phyloP scores from a whole-genome alignment of 2,888 invertebrate genomes.

The Cheilosia vulpina region DNA sequence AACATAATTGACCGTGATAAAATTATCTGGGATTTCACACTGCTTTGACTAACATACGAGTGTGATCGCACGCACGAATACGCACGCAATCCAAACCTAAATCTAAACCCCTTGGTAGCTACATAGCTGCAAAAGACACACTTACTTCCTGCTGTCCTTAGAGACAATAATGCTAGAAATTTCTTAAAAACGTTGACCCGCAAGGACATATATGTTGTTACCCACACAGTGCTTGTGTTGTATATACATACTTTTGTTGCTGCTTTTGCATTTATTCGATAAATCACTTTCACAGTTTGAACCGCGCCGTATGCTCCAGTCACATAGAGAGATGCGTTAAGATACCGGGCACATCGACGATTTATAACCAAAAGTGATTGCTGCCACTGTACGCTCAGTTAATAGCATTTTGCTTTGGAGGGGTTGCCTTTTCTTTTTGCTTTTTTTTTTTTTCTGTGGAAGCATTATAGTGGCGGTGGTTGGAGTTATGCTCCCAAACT shows the following conservation, averaged over 20 bases:
- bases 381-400: slow-evolving; percentile 27
- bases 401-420: slow-evolving; percentile 45
- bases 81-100: slow-evolving; percentile 16
- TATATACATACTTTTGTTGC: neutral
- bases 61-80: slow-evolving; percentile 53
- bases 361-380: slow-evolving; percentile 56
- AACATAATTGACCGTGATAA: slow-evolving; percentile 67
- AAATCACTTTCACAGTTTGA: slow-evolving; percentile 63
- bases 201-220: neutral
- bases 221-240: neutral
- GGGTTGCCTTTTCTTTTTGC: neutral
- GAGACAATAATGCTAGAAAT: slow-evolving; percentile 22
- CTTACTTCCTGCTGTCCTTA: slow-evolving; percentile 4
- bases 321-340: slow-evolving; percentile 60
- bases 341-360: slow-evolving; percentile 56
- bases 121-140: neutral
- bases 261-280: slow-evolving; percentile 31
- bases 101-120: neutral
- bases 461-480: neutral
- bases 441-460: neutral
- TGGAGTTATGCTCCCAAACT: slow-evolving; percentile 11
- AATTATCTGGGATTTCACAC: slow-evolving; percentile 62
- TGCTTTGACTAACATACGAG: slow-evolving; percentile 25
- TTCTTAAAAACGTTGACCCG: slow-evolving; percentile 48
- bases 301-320: slow-evolving; percentile 48